Evolutionary conservation across 1,140 invertebrate genomes (phyloP).

Genomic region (Psix sp.): DNA sequence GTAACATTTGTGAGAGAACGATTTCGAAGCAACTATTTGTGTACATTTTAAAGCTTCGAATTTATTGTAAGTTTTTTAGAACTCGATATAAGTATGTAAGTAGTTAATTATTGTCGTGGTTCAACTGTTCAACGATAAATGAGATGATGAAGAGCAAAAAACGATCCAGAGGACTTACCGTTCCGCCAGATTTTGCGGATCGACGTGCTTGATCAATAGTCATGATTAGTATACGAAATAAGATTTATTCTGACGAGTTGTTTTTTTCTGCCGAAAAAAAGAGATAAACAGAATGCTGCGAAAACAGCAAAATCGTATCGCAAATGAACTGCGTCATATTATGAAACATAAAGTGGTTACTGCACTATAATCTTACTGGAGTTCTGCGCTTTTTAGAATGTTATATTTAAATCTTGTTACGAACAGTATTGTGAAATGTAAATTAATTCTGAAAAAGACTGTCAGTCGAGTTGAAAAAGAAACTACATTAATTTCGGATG

Average conservation of each 20-base stretch:
- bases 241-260: conserved; percentile 22
- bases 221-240: conserved; percentile 63
- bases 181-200: conserved; percentile 19
- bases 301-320: conserved; percentile 17
- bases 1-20: conserved; percentile 69
- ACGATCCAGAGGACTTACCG: conserved; percentile 38
- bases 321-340: conserved; percentile 39
- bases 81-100: conserved; percentile 55
- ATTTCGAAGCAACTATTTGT: conserved; percentile 39
- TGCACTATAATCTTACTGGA: conserved; percentile 64
- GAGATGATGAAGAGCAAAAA: conserved; percentile 20
- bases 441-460: conserved; percentile 72
- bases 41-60: conserved; percentile 59
- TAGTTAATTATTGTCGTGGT: conserved; percentile 58
- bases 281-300: conserved; percentile 17
- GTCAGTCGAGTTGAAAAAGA: conserved; percentile 63
- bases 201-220: conserved; percentile 57
- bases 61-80: conserved; percentile 52
- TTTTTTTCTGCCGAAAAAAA: conserved; percentile 25
- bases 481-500: conserved; percentile 51
- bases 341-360: conserved; percentile 40
- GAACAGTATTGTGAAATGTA: conserved; percentile 74
- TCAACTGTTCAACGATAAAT: conserved; percentile 16
- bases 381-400: conserved; percentile 60
- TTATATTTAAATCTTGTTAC: conserved; percentile 72